A percentile compares a stretch with the other conserved stretches of the same genome.
These are phyloP conservation scores for Platycheirus albimanus DNA, from an alignment of 2,888 invertebrate species.

Conservation along the genomic window DNA sequence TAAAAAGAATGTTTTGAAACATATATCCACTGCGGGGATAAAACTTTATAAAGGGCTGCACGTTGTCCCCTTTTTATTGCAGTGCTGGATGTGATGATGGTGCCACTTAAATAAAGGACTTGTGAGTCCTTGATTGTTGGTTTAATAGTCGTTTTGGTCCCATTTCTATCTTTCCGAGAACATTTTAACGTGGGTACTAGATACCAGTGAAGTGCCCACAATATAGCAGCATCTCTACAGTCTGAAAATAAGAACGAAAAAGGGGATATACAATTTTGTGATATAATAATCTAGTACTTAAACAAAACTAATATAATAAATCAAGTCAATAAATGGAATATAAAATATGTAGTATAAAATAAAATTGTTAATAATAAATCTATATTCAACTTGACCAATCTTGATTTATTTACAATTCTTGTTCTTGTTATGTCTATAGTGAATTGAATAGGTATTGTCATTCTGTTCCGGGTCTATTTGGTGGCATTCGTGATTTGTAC, in stretches of 20 bases:
- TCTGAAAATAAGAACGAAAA: slow-evolving; percentile 10
- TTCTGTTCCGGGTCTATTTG: too few relatives aligned
- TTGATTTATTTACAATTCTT: too few relatives aligned
- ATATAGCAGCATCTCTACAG: background rate
- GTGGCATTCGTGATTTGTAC: too few relatives aligned
- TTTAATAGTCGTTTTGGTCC: background rate
- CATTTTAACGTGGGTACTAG: slow-evolving; percentile 2
- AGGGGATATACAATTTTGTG: background rate
- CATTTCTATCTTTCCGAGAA: background rate
- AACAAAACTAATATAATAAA: too few relatives aligned
- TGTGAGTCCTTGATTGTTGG: slow-evolving; percentile 5
- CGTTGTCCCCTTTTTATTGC: background rate
- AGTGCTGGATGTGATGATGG: background rate
- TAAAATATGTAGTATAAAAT: too few relatives aligned
- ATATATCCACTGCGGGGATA: too few relatives aligned
- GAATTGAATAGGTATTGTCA: too few relatives aligned
- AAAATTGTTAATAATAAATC: background rate
- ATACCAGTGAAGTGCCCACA: slow-evolving; percentile 8
- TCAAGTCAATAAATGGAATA: too few relatives aligned
- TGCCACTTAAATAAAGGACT: background rate
- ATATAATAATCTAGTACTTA: too few relatives aligned
- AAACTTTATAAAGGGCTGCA: background rate
- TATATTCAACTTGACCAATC: background rate
- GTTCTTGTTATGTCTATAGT: too few relatives aligned
- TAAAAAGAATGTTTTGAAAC: too few relatives aligned